Evolutionary conservation across 2,888 invertebrate genomes (phyloP).

Genomic region (Heliconius aoede): DNA sequence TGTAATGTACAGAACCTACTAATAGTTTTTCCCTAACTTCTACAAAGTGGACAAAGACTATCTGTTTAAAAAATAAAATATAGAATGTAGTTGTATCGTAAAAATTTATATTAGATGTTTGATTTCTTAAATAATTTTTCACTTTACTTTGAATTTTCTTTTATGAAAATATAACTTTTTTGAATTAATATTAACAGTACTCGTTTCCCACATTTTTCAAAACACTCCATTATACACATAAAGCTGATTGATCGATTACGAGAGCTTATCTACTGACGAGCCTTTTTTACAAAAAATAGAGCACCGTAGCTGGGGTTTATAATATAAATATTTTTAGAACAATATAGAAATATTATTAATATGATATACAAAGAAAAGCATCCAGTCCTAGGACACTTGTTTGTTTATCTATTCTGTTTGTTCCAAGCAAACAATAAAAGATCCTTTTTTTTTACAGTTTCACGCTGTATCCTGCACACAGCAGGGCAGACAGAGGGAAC

Average conservation of each 20-base stretch:
- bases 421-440: background rate
- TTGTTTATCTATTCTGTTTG: background rate
- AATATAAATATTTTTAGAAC: slow-evolving; percentile 7
- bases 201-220: background rate
- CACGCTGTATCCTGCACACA: too few species aligned
- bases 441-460: too few species aligned
- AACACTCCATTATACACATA: background rate
- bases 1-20: too few species aligned
- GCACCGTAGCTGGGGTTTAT: slow-evolving; percentile 1
- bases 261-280: background rate
- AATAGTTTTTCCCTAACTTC: too few species aligned
- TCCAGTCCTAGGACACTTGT: background rate
- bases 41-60: too few species aligned
- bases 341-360: background rate
- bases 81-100: too few species aligned
- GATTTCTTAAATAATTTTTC: too few species aligned
- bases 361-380: background rate
- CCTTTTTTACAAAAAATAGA: background rate
- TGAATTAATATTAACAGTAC: background rate
- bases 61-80: too few species aligned
- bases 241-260: slow-evolving; percentile 7
- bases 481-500: too few species aligned
- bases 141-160: too few species aligned
- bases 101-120: too few species aligned
- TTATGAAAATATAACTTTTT: too few species aligned